phyloP scores from a whole-genome alignment of 2,888 invertebrate species.

The Ochlodes sylvanus region DNA sequence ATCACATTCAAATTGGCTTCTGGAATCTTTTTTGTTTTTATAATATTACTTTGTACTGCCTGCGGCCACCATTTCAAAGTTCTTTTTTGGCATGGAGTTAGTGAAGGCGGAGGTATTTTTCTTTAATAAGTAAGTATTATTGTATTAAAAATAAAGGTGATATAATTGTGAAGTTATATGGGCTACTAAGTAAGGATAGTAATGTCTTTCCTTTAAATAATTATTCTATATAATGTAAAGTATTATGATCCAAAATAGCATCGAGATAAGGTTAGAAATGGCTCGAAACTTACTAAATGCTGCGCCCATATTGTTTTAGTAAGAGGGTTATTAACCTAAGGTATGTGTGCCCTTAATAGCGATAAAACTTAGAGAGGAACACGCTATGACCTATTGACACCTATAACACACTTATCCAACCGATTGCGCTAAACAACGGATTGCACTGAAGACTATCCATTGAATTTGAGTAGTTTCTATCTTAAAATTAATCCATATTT shows the following conservation, averaged over 20 bases:
- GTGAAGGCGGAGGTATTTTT: too few species aligned
- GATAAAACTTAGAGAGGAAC: background rate
- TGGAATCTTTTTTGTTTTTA: constrained; percentile 1
- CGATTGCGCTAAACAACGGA: too few species aligned
- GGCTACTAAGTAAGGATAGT: background rate
- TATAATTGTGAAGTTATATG: background rate
- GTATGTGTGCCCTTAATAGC: constrained; percentile 18
- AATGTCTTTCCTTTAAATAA: background rate
- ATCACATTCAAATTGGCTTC: constrained; percentile 11
- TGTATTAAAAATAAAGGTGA: too few species aligned
- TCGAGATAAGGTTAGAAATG: constrained; percentile 23
- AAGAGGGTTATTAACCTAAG: constrained; percentile 73
- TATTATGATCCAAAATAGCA: constrained; percentile 5
- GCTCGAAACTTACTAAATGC: constrained; percentile 67
- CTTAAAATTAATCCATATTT: too few species aligned
- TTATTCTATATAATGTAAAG: background rate
- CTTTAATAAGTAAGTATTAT: too few species aligned
- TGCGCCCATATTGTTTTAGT: constrained; percentile 80
- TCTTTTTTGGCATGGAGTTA: background rate
- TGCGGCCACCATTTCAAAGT: background rate
- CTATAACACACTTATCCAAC: too few species aligned
- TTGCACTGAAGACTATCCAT: too few species aligned
- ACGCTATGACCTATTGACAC: too few species aligned
- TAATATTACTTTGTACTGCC: background rate
- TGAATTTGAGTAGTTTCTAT: too few species aligned